Base-by-base conservation (phyloP, 1,140 invertebrate species). In the Littorina saxatilis region DNA sequence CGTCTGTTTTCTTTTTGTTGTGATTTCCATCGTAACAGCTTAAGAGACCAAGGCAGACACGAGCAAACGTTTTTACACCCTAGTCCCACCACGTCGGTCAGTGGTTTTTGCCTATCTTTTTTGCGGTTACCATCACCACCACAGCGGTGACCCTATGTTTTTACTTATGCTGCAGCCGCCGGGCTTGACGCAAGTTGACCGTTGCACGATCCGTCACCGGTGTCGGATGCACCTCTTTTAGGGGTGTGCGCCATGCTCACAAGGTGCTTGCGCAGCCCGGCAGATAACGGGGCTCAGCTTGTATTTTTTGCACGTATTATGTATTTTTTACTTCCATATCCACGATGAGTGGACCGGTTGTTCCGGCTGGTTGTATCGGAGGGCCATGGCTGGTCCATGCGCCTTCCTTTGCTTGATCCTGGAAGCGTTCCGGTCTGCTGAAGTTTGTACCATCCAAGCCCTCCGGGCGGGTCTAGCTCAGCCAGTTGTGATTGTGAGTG, bases 41-140 rank as follows among this genome's bases (percentile, higher is more conserved):
- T 32, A 39, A 29, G 55, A 63, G 55, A 78, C 76, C 76, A 58
- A 40, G 76, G 76, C 63, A 78, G 76, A 78, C 76, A 78, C 55
- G 58, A 43, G 29, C n/a, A 61, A 78, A 58, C 39, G 55, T 43
- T 23, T 68, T 68, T 68, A 47, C 43, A 73, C 23, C n/a, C 70
- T 73, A 43, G 70, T 78, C 76, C 76, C 76, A 78, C 76, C 76
- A 63, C 76, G 55, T 52, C 76, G 74, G 74, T 76, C 55, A 63
- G 55, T 58, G 37, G 55, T 78, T 58, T 58, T 58, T 63, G 55
- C 58, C 39, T 76, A 61, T 61, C 29, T 29, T 63, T 78, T 78
- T 61, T 27, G 37, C 55, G 58, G 39, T 78, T 39, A 27, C 76
- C 39, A 37, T 78, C 39, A 40, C 76, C 76, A 78, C 39, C 76